Conservation (phyloP, 2,797 vertebrate genomes). For the Rhyacichthys aspro region DNA sequence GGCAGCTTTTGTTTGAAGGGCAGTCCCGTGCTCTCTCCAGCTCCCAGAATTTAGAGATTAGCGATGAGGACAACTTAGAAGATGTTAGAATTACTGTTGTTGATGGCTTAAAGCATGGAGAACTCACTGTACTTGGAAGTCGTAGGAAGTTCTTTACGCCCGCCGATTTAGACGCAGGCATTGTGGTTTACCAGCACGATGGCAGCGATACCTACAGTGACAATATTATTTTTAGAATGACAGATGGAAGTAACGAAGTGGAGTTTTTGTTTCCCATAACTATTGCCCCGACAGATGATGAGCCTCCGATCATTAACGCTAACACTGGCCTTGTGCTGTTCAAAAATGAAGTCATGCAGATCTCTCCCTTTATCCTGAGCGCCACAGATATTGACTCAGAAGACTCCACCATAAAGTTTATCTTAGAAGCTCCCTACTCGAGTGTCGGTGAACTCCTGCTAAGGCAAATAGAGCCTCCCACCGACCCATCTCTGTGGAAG, state of each 20-base stretch:
- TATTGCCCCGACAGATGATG: constrained; percentile 86
- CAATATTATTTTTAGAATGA: constrained; percentile 87
- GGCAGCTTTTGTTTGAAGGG: constrained; percentile 88
- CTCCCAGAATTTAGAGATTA: constrained; percentile 84
- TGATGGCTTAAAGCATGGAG: constrained; percentile 83
- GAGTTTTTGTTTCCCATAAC: constrained; percentile 89
- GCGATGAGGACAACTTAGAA: constrained; percentile 85
- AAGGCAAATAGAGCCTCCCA: constrained; percentile 81
- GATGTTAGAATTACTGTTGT: constrained; percentile 83
- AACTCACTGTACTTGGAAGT: constrained; percentile 72
- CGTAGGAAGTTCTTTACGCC: constrained; percentile 82
- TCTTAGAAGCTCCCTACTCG: constrained; percentile 77
- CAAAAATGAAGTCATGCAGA: constrained; percentile 86
- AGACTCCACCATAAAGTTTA: constrained; percentile 85
- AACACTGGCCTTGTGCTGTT: constrained; percentile 85
- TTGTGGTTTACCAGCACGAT: constrained; percentile 87
- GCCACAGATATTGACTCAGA: constrained; percentile 89
- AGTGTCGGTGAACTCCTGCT: constrained; percentile 83
- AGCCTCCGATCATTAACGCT: constrained; percentile 84
- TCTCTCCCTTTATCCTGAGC: constrained; percentile 88
- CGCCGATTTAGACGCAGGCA: constrained; percentile 80
- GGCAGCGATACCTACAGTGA: constrained; percentile 90
- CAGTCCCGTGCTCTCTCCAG: constrained; percentile 84
- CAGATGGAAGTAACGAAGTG: constrained; percentile 84
- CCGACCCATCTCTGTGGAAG: constrained; percentile 79